Evolutionary conservation across 2,888 invertebrate species (phyloP).

Genomic region (Malthinus seriepunctatus): DNA sequence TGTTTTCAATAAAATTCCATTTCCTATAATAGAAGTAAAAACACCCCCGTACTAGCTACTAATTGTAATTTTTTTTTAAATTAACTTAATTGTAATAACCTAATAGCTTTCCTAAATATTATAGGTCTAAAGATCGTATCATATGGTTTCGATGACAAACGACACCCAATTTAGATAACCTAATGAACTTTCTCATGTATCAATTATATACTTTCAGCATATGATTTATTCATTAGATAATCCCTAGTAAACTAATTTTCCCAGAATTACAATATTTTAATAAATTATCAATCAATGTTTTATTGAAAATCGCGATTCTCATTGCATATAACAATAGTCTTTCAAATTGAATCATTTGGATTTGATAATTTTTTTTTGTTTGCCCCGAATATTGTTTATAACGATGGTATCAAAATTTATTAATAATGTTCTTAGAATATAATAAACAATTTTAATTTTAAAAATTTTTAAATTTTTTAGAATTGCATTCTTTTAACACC

Average conservation of each 20-base stretch:
- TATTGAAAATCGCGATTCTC: not conserved
- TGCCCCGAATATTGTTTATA: too few species aligned
- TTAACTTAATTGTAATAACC: not conserved
- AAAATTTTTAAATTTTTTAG: too few species aligned
- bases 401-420: too few species aligned
- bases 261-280: constrained; percentile 12
- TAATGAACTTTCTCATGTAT: constrained; percentile 38
- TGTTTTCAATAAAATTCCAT: not conserved
- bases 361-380: too few species aligned
- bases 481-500: too few species aligned
- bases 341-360: too few species aligned
- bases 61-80: too few species aligned
- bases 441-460: too few species aligned
- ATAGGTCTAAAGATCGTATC: constrained; percentile 13
- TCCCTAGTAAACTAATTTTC: constrained; percentile 23
- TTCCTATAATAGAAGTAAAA: not conserved
- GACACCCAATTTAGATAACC: constrained; percentile 38
- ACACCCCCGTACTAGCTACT: not conserved
- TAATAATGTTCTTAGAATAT: too few species aligned
- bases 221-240: constrained; percentile 34
- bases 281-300: not conserved
- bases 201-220: constrained; percentile 38
- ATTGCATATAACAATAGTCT: too few species aligned
- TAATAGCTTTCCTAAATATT: not conserved
- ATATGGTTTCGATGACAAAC: constrained; percentile 34